phyloP scores from a whole-genome alignment of 2,888 invertebrate species.

The Myathropa florea region DNA sequence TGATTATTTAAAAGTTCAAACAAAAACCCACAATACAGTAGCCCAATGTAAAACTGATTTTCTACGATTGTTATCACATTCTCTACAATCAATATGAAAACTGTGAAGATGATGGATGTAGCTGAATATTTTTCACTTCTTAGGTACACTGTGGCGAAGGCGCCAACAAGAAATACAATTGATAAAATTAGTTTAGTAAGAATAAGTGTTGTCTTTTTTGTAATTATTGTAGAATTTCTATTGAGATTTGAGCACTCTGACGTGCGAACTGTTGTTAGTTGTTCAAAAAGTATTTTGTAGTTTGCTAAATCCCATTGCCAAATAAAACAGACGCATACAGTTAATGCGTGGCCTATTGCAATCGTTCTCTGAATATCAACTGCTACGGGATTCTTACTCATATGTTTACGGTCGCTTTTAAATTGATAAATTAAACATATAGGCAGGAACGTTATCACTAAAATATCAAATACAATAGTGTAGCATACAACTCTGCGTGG shows the following conservation, averaged over 20 bases:
- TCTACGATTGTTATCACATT: constrained; percentile 43
- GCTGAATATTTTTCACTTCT: not conserved
- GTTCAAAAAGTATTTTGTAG: not conserved
- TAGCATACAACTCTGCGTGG: constrained; percentile 12
- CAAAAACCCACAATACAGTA: constrained; percentile 21
- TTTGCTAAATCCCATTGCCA: constrained; percentile 18
- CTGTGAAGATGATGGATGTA: not conserved
- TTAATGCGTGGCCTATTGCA: constrained; percentile 1
- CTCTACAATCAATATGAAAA: not conserved
- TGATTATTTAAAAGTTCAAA: constrained; percentile 42
- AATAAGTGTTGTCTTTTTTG: constrained; percentile 1
- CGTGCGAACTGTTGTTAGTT: constrained; percentile 7
- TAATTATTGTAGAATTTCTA: not conserved
- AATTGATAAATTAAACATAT: not conserved
- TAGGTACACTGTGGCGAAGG: not conserved
- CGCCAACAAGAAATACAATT: not conserved
- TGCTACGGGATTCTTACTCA: not conserved
- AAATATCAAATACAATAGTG: not conserved
- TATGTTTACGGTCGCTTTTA: not conserved
- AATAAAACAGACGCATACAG: constrained; percentile 16
- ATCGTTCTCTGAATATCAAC: not conserved
- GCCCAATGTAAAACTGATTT: constrained; percentile 37
- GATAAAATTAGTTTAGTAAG: constrained; percentile 12
- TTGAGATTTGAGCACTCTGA: constrained; percentile 13
- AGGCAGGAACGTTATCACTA: constrained; percentile 25